Evolutionary conservation across 2,888 invertebrate genomes (phyloP), one percentile per base, ranked within the genome.

Genomic region (Erebia aethiops): DNA sequence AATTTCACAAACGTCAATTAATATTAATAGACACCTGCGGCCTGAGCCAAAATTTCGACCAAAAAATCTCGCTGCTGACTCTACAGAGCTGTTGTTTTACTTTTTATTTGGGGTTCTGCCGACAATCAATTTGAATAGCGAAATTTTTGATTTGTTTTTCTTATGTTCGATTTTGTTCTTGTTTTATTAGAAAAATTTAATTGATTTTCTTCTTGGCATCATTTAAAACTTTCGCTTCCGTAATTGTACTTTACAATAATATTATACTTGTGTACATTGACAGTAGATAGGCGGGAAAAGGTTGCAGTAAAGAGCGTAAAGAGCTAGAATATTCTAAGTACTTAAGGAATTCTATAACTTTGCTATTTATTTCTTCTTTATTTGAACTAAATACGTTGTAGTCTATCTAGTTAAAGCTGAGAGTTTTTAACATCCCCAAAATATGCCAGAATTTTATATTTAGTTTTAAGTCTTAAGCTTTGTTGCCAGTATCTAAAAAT

Each of bases 21-120:
- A 81, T 80, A 81, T 80, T 80, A 79, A 80, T 79, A 79, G 78
- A 80, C 81, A 80, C 77, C 81, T 78, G 79, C 77, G 75, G 78
- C 76, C 80, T 78, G 78, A 79, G 79, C 78, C 76, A 79, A 80
- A 79, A 78, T 71, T 78, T 79, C 75, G 62, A 58, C 71, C 62
- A 60, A 78, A 79, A 80, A 78, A 77, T 75, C 67, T 71, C 76
- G 77, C 73, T 75, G 60, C 74, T 73, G 75, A 43, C 77, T 73
- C 73, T 69, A 75, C 75, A 58, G 74, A 76, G 75, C 66, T 73
- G 75, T 75, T 78, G 76, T 78, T 78, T 78, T 74, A 71, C 60
- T 73, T 76, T 77, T 77, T 74, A 73, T 77, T 76, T 77, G 80
- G 79, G 79, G 79, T 79, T 82, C 81, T 75, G 77, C 75, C 71